Evolutionary conservation across 2,113 vertebrate species (phyloP), one percentile per base, ranked within the genome.

Genomic region (Urocynchramus pylzowi): DNA sequence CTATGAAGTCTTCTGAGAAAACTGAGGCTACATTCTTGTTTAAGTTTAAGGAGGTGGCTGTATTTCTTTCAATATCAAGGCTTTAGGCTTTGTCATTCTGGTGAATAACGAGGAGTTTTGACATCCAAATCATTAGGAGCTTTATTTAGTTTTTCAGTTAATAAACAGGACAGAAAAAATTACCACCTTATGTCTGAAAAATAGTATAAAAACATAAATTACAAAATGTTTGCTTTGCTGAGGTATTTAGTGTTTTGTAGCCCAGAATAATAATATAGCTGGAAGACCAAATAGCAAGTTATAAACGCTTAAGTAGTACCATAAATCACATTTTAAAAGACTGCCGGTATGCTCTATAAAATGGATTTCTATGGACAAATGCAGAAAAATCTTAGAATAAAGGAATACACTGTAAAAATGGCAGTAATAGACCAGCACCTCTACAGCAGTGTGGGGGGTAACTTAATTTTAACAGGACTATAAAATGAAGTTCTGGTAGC

Each of bases 241-340:
- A 94, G 63, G n/a, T 87, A 50, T 83, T 87, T 90, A 73, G 54
- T 42, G 9, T 71, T 83, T 90, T 93, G 47, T 87, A 94, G 76
- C 52, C 44, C n/a, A 61, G 39, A 86, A 87, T 41, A 89, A 57
- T 45, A 77, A 81, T 28, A 54, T 83, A 47, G 49, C 69, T 93
- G 69, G 37, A 74, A 86, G 50, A 71, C 91, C n/a, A 89, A 90
- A 71, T 49, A 56, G 57, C 56, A 84, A 85, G 67, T 28, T 53
- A 74, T 84, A 93, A 96, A 93, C 89, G 75, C 76, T 94, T 95
- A 95, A 92, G 70, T 70, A 79, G 78, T 70, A 22, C 54, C 49
- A 90, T 95, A 96, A 96, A 94, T 96, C 96, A 91, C 60, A 26
- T 92, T 93, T 94, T 88, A 97, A 95, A 95, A 95, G 96, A 83